A percentile compares a stretch with the other conserved stretches of the same genome.
Conservation (phyloP, 2,113 vertebrate species). For the Oreochromis spilurus region DNA sequence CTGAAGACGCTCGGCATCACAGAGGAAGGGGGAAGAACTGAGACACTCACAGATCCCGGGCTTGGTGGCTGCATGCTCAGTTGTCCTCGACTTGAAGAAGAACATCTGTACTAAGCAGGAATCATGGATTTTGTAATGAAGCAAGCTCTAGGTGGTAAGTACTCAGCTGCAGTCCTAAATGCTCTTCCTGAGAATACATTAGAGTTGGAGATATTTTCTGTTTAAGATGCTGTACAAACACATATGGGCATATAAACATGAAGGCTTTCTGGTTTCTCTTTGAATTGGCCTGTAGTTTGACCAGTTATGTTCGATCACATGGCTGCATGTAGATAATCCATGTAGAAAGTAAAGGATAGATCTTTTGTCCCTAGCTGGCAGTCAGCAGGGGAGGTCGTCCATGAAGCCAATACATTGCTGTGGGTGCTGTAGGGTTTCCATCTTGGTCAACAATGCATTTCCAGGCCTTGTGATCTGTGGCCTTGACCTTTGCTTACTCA, state of each 20-base stretch:
- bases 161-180: neutral
- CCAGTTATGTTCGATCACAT: neutral
- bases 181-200: neutral
- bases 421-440: neutral
- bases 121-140: constrained; percentile 94
- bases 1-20: neutral
- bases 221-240: neutral
- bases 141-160: constrained; percentile 88
- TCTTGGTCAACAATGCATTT: neutral
- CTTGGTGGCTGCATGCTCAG: constrained; percentile 55
- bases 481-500: neutral
- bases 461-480: neutral
- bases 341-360: neutral
- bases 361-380: neutral
- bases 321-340: neutral
- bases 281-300: neutral
- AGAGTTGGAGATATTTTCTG: neutral
- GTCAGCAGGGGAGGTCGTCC: neutral
- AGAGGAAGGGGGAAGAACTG: neutral
- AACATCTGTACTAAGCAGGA: constrained; percentile 21
- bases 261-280: neutral
- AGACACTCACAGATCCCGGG: neutral
- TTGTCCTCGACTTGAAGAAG: constrained; percentile 39
- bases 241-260: neutral
- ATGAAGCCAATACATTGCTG: neutral